These are phyloP conservation scores for Microplitis deprimator DNA, from an alignment of 2,888 invertebrate species.

Conservation along the genomic window DNA sequence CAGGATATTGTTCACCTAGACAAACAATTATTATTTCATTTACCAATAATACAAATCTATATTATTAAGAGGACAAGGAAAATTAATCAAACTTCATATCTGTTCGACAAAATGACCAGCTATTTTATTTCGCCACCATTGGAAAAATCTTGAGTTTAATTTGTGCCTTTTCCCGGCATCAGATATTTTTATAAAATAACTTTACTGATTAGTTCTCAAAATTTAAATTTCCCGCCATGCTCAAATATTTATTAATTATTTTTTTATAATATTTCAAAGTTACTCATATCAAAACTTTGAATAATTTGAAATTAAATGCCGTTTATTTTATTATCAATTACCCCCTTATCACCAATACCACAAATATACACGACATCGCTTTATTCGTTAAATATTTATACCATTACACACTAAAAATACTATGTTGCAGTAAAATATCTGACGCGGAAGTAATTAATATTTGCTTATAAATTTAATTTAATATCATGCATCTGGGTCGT, in stretches of 20 bases:
- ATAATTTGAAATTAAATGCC: too few relatives aligned
- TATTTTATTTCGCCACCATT: background rate
- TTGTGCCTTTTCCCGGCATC: background rate
- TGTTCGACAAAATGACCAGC: too few relatives aligned
- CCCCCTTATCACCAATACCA: background rate
- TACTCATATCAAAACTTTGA: too few relatives aligned
- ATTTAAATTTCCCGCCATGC: too few relatives aligned
- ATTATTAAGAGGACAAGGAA: background rate
- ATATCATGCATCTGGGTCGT: background rate
- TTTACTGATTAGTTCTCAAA: too few relatives aligned
- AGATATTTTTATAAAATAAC: too few relatives aligned
- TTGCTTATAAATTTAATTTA: background rate
- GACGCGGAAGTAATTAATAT: background rate
- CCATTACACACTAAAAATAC: background rate
- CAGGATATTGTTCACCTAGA: slow-evolving; percentile 63
- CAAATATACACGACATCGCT: background rate
- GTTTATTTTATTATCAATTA: too few relatives aligned
- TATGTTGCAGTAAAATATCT: background rate
- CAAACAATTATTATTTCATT: slow-evolving; percentile 10
- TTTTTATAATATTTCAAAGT: too few relatives aligned
- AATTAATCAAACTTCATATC: background rate
- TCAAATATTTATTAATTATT: too few relatives aligned
- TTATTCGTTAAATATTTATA: background rate
- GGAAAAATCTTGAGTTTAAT: background rate
- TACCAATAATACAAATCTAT: slow-evolving; percentile 9